Conservation (phyloP, 1,140 invertebrate genomes). For the Platyura marginata region DNA sequence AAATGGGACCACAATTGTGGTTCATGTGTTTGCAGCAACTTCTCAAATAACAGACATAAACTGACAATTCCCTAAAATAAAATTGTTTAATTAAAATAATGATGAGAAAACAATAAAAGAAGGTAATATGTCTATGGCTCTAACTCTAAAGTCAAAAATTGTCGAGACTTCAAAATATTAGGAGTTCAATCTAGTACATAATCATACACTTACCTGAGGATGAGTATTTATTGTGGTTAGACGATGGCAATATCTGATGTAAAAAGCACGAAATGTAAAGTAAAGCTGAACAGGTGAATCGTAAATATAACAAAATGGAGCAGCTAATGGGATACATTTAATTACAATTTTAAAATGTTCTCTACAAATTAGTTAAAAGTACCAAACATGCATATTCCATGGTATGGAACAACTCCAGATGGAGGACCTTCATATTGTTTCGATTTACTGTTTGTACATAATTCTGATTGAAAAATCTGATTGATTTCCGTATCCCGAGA, state of each 20-base stretch:
- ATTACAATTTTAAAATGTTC: background rate
- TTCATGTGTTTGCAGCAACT: constrained; percentile 77
- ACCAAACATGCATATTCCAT: constrained; percentile 96
- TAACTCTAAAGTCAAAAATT: no score
- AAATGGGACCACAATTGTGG: constrained; percentile 82
- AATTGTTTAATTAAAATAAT: constrained; percentile 5
- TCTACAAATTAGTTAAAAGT: constrained; percentile 11
- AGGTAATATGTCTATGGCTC: no score
- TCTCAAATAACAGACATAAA: constrained; percentile 70
- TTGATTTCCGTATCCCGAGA: constrained; percentile 73
- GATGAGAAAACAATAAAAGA: background rate
- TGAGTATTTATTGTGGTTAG: constrained; percentile 82
- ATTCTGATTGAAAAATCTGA: constrained; percentile 35
- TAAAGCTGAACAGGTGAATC: constrained; percentile 76
- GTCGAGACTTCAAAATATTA: no score
- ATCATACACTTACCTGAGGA: constrained; percentile 48
- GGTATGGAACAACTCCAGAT: constrained; percentile 87
- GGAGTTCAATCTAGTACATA: no score
- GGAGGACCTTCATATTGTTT: constrained; percentile 57
- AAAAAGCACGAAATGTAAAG: constrained; percentile 79
- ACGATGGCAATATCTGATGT: constrained; percentile 77
- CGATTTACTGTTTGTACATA: constrained; percentile 50
- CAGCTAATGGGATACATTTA: constrained; percentile 48
- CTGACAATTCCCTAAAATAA: constrained; percentile 56
- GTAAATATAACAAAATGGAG: constrained; percentile 86